phyloP scores from a whole-genome alignment of 2,113 vertebrate genomes.

The Platanista minor region DNA sequence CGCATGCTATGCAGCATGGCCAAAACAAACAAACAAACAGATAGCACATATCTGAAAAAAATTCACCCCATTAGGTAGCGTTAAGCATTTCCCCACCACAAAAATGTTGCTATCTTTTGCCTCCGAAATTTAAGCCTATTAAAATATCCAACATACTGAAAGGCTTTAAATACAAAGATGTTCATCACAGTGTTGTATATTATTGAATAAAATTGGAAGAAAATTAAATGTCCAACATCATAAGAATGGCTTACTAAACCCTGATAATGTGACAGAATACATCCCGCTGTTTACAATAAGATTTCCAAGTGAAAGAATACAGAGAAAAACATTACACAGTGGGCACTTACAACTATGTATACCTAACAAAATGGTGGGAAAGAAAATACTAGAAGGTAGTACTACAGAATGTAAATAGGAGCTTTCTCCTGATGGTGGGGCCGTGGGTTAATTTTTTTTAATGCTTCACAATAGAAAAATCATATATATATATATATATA shows the following conservation, averaged over 20 bases:
- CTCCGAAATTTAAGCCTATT: neutral
- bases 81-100: neutral
- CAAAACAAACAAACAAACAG: neutral
- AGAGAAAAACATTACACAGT: rapidly evolving
- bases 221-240: neutral
- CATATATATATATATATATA: too few species aligned
- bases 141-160: neutral
- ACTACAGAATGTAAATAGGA: neutral
- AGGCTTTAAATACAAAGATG: neutral
- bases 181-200: neutral
- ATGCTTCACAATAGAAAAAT: neutral
- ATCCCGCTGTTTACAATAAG: rapidly evolving
- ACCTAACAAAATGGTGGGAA: neutral
- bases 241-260: neutral
- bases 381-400: neutral
- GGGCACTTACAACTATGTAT: rapidly evolving
- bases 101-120: neutral
- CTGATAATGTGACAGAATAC: neutral
- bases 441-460: neutral
- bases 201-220: neutral
- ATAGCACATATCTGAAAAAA: neutral
- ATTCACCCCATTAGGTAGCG: neutral
- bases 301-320: neutral
- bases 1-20: too few species aligned
- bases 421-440: neutral